A percentile compares a stretch with the other conserved stretches of the same genome.
These are phyloP conservation scores for Theretra japonica DNA, from an alignment of 2,888 invertebrate species.

Conservation along the genomic window DNA sequence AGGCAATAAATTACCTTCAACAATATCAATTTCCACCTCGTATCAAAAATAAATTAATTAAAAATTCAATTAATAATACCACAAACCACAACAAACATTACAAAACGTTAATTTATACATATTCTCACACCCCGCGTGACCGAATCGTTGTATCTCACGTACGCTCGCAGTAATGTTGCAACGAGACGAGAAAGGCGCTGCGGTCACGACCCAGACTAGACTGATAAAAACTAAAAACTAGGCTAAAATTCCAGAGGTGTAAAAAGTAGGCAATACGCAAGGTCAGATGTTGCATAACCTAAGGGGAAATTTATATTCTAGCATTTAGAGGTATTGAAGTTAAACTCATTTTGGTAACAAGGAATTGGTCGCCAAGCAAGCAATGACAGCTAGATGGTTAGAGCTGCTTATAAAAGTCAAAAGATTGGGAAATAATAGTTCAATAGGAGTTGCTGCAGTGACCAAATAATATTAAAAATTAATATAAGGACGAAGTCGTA, in stretches of 20 bases:
- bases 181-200: slow-evolving; percentile 47
- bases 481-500: too few species aligned
- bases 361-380: too few species aligned
- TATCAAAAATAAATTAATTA: too few species aligned
- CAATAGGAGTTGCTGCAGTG: too few species aligned
- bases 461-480: too few species aligned
- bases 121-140: slow-evolving; percentile 19
- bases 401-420: too few species aligned
- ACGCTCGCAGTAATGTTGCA: slow-evolving; percentile 8
- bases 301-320: background rate
- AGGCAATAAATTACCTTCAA: background rate
- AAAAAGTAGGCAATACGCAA: background rate
- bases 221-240: slow-evolving; percentile 41
- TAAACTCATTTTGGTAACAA: too few species aligned
- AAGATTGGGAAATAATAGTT: too few species aligned
- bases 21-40: too few species aligned
- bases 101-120: background rate
- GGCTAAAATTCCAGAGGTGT: slow-evolving; percentile 29
- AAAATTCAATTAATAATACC: background rate
- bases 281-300: background rate
- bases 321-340: background rate
- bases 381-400: too few species aligned
- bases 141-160: slow-evolving; percentile 15
- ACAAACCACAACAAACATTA: slow-evolving; percentile 2
- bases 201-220: slow-evolving; percentile 44